Evolutionary conservation across 1,140 invertebrate species (phyloP), one percentile per base, ranked within the genome.

Genomic region (Heliothis subflexa): DNA sequence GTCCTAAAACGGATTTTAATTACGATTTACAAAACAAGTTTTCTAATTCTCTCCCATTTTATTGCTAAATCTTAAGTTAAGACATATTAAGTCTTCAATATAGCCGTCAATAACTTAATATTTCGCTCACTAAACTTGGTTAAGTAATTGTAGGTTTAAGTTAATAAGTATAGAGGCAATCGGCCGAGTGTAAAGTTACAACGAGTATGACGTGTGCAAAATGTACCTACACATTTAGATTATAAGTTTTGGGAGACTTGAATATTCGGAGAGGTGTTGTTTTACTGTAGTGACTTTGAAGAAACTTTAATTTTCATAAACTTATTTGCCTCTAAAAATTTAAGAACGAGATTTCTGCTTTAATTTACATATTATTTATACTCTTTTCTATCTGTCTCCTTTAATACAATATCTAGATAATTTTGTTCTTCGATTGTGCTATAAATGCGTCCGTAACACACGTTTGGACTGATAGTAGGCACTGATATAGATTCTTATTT

Each of bases 91-190:
- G 18, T 70, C 13, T 49, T 12, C 21, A 13, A 4, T 50, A 28
- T 50, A 14, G 12, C 21, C 21, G 13, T 70, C 47, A 50, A 68
- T 50, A 68, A 18, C 47, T 14, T 25, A 68, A 50, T 28, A 62
- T 62, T 52, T 68, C 28, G n/a, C 47, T n/a, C 18, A 52, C 12
- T 9, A 3, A 52, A 70, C 12, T 70, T 28, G 28, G 18, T 70
- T 52, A 68, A 68, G 66, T 52, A 70, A 68, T 12, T 70, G 47
- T 70, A 28, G 21, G 28, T 70, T 52, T 50, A 52, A 40, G 33
- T 70, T 70, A 70, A 28, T 52, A 25, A n/a, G 21, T 25, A 25
- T 25, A 70, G 47, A 70, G 4, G 10, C 12, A 50, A 18, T 66
- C 40, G 62, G 40, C 47, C 18, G 50, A 70, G 47, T 21, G 18